Base-by-base conservation (phyloP, 1,140 invertebrate species). In the Zaprionus lachaisei region DNA sequence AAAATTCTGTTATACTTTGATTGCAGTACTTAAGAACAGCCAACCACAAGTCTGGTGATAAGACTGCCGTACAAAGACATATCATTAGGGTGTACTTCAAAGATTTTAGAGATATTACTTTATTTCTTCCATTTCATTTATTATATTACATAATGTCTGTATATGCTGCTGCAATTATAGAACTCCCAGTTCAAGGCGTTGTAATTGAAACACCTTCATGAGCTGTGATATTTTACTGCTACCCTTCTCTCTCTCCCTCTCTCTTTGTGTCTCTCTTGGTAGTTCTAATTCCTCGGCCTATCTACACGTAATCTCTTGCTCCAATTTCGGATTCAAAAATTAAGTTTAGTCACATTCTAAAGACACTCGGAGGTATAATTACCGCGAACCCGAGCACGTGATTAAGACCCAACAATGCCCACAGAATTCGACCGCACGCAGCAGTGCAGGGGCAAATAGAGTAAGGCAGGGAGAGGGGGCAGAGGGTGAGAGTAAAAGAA, bases 271-370 rank as follows among this genome's bases (percentile, higher is more conserved):
- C 31, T 34, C 31, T 31, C 2, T 31, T 28, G 26, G 26, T 2
- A 28, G 26, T 7, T 28, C 26, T 68, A 49, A 6, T 17, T 51
- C 63, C 60, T 34, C 20, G 11, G 24, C 49, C 15, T 34, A 56
- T 44, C 65, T 38, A 63, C 38, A 57, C 9, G 41, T 34, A 66
- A 72, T 75, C 38, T 64, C 34, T 41, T 56, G 17, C 20, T 14
- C 55, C 55, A 70, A 47, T 61, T 24, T 57, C 60, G 65, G 77
- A 67, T 51, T 51, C 24, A 3, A 11, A 73, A 81, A 87, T 89
- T 84, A 84, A 89, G 79, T 89, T 89, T 79, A 84, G 84, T 89
- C 84, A 89, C 84, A 89, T 81, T 89, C 84, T 77, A 73, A 73
- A 84, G 81, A 90, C 72, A 79, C 81, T 77, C 85, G 15, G 51